phyloP scores from a whole-genome alignment of 1,140 invertebrate species.

The Drosophila sturtevanti region DNA sequence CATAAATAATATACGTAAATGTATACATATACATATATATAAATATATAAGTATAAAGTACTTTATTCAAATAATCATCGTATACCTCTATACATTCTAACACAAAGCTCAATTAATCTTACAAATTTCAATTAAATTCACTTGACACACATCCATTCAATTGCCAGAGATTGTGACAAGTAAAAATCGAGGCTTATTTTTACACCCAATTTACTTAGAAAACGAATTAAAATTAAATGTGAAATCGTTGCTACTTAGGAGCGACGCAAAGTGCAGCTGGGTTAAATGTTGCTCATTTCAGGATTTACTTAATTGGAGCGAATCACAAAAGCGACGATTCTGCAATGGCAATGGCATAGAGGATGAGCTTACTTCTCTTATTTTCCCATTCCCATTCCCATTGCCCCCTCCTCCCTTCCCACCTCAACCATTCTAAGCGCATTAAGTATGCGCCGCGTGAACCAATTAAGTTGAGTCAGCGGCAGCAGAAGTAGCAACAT shows the following conservation, averaged over 20 bases:
- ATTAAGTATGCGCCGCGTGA: slow-evolving; percentile 77
- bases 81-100: background rate
- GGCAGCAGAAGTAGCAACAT: slow-evolving; percentile 1
- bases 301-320: slow-evolving; percentile 63
- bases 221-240: slow-evolving; percentile 49
- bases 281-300: slow-evolving; percentile 39
- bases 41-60: background rate
- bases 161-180: background rate
- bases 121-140: slow-evolving; percentile 4
- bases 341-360: slow-evolving; percentile 43
- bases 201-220: slow-evolving; percentile 50
- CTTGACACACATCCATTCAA: background rate
- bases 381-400: no score
- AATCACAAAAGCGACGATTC: slow-evolving; percentile 50
- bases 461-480: slow-evolving; percentile 76
- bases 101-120: background rate
- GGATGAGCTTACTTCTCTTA: slow-evolving; percentile 19
- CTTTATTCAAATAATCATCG: background rate
- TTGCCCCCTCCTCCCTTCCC: no score
- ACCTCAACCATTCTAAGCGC: slow-evolving; percentile 68
- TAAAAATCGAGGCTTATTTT: slow-evolving; percentile 13
- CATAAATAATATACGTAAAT: background rate
- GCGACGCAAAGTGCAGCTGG: slow-evolving; percentile 32
- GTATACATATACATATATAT: no score
- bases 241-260: slow-evolving; percentile 37